Base-by-base conservation (phyloP, 2,113 vertebrate species). In the Grallaria varia region DNA sequence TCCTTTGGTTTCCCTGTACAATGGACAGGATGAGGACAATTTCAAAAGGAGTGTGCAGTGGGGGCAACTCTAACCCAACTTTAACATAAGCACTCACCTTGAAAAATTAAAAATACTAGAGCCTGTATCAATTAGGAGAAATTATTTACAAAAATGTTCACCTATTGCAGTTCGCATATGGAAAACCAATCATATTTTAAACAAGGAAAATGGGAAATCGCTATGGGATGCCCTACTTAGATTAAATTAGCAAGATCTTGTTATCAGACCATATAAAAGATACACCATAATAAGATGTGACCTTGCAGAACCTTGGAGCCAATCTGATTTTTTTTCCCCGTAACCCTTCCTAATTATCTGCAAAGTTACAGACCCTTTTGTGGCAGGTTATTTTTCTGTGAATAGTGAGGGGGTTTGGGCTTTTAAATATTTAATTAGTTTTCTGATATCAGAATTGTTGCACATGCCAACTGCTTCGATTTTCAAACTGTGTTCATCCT, bases 401-500 rank as follows among this genome's bases (percentile, higher is more conserved):
- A 97, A 98, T 97, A 97, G 97, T 95, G 97, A 96, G 90, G 87
- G 95, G 96, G 13, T 97, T 97, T 50, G 96, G 89, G 97, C 94
- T 98, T 97, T 97, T 98, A 98, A 98, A 98, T 98, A 98, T 98
- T 98, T 98, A 98, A 98, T 98, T 98, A 98, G 98, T 97, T 93
- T 97, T 98, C 97, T 97, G 97, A 97, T 98, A 97, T 79, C 96
- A 97, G 94, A 97, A 97, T 96, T 97, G 95, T 81, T 93, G 91
- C 96, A 97, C 95, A 97, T 94, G 96, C 94, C 96, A 98, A 96
- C 92, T 84, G 95, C 85, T 98, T 98, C 56, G 37, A 95, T 97
- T 97, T 96, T 97, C 95, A 97, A 90, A 94, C 87, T 92, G 92
- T 94, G 84, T 86, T 98, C 97, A 79, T 97, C 97, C 97, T 98